Percentiles rank a stretch among this genome's conserved stretches.
phyloP scores from a whole-genome alignment of 2,888 invertebrate species.

The Elmis aenea region DNA sequence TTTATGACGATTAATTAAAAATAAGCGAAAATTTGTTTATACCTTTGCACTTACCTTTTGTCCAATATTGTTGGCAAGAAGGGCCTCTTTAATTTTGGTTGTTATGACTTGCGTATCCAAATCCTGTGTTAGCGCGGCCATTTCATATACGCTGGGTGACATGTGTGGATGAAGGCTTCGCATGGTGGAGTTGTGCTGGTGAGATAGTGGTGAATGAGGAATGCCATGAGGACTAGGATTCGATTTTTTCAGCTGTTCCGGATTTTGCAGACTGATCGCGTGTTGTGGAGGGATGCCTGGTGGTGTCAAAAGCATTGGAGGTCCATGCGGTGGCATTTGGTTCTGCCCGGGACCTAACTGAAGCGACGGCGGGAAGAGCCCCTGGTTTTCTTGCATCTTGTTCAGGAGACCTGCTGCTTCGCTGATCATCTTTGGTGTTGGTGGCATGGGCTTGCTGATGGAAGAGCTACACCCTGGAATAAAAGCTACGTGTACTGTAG shows the following conservation, averaged over 20 bases:
- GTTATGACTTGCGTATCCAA: slow-evolving; percentile 95
- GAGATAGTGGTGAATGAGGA: slow-evolving; percentile 56
- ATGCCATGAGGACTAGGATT: slow-evolving; percentile 53
- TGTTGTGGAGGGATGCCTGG: slow-evolving; percentile 74
- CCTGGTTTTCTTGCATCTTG: slow-evolving; percentile 65
- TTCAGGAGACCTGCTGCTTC: slow-evolving; percentile 61
- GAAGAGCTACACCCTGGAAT: slow-evolving; percentile 27
- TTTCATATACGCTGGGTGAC: slow-evolving; percentile 95
- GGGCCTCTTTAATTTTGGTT: slow-evolving; percentile 93
- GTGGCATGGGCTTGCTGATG: slow-evolving; percentile 68
- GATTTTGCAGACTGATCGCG: slow-evolving; percentile 60
- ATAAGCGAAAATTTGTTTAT: too few species aligned
- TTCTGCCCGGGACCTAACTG: slow-evolving; percentile 48
- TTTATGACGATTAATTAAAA: too few species aligned
- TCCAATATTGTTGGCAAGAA: slow-evolving; percentile 94
- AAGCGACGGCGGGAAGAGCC: slow-evolving; percentile 52
- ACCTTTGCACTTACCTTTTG: slow-evolving; percentile 77
- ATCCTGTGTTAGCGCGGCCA: slow-evolving; percentile 94
- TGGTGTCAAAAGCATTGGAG: slow-evolving; percentile 68
- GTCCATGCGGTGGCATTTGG: slow-evolving; percentile 52
- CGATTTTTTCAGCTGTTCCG: slow-evolving; percentile 55
- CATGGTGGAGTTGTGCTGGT: slow-evolving; percentile 57
- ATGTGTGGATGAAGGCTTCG: slow-evolving; percentile 76
- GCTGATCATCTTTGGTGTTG: slow-evolving; percentile 72
- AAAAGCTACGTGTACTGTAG: too few species aligned